Evolutionary conservation across 2,113 vertebrate genomes (phyloP), one percentile per base, ranked within the genome.

Genomic region (Phoenicopterus ruber): DNA sequence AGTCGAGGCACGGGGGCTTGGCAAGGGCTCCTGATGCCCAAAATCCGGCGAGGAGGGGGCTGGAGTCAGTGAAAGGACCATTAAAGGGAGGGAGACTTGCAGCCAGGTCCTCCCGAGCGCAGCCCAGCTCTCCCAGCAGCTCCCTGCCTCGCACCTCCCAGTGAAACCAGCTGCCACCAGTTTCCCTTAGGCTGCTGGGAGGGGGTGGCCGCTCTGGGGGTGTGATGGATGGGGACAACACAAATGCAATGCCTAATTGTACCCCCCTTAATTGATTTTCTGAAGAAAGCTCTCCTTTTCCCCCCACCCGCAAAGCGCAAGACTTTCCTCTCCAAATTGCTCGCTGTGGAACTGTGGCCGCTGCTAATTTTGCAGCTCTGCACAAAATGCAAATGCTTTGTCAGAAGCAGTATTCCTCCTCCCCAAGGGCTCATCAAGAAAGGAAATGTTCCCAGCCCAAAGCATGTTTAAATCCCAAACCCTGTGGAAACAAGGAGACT

Each of bases 311-410:
- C 66, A 57, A 54, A 94, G 63, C 74, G 28, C 31, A 36, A 59
- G 77, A 54, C 78, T 87, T 87, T 31, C 31, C 79, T 69, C 61
- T 52, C 46, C 40, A 7, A 50, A 59, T 61, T 28, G 44, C 66
- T 93, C 2, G 0, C 47, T 14, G 28, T 82, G 59, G 70, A 87
- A 76, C 18, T 49, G 76, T 13, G 59, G 88, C 67, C 81, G 4
- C 80, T 26, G 86, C 61, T 92, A 86, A 91, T 95, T 96, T 74
- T 92, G 83, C 89, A 82, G 91, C 81, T 87, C 89, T 89, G 86
- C 70, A 94, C 80, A 79, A 87, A 71, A 91, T 77, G 95, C 89
- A 97, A 96, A 93, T 85, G 88, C 65, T 95, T 92, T 92, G 94
- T 96, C 81, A 94, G 91, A 40, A 82, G 40, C 86, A 58, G 31